phyloP scores from a whole-genome alignment of 2,888 invertebrate genomes.

The Agelastica alni region DNA sequence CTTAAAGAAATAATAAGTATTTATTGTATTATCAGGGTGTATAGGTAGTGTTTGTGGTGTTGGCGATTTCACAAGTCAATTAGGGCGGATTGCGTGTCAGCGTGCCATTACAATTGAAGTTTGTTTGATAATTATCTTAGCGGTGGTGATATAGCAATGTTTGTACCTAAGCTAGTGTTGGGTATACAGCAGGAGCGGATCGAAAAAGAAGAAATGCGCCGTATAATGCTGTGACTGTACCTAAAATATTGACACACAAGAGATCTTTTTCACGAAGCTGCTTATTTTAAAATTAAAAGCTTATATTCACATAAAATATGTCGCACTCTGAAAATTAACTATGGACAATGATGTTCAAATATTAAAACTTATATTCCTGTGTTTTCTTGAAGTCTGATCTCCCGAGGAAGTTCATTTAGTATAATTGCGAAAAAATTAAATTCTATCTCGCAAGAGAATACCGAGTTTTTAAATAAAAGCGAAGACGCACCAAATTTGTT shows the following conservation, averaged over 20 bases:
- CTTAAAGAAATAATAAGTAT: constrained; percentile 45
- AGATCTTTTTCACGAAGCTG: no score
- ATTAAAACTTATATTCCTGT: no score
- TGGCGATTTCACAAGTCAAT: constrained; percentile 56
- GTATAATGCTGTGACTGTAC: not conserved
- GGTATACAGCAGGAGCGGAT: constrained; percentile 13
- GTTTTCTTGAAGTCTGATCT: no score
- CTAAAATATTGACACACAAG: not conserved
- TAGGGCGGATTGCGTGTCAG: constrained; percentile 53
- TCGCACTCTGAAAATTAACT: not conserved
- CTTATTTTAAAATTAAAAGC: no score
- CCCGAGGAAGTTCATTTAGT: no score
- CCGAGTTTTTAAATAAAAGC: no score
- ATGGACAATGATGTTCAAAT: no score
- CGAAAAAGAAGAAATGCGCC: not conserved
- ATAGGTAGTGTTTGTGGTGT: constrained; percentile 35
- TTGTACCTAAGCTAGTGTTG: constrained; percentile 24
- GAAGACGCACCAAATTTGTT: no score
- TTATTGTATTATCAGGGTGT: constrained; percentile 45
- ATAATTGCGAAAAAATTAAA: no score
- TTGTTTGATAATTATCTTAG: constrained; percentile 35
- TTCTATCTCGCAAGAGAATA: no score
- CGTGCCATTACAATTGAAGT: constrained; percentile 48
- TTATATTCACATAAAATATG: no score
- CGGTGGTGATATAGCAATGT: constrained; percentile 34